Evolutionary conservation across 2,888 invertebrate genomes (phyloP).

Genomic region (Acrobasis suavella): DNA sequence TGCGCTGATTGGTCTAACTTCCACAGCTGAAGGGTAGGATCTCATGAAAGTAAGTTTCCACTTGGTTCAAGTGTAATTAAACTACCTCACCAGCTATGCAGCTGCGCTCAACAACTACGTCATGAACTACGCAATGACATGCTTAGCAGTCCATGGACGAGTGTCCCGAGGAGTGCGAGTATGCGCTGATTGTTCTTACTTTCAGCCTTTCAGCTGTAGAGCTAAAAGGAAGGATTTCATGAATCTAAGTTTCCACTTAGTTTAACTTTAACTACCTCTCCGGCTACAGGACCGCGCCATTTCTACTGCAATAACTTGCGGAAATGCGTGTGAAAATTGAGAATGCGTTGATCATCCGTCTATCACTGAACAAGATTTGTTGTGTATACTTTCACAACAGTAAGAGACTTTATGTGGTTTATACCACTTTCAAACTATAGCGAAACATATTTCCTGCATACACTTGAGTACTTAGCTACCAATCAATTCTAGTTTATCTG

Average conservation of each 20-base stretch:
- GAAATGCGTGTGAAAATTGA: too few relatives aligned
- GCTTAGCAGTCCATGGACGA: constrained; percentile 81
- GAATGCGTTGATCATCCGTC: too few relatives aligned
- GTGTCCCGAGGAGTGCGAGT: constrained; percentile 88
- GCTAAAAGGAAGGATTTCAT: constrained; percentile 90
- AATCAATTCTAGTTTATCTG: constrained; percentile 29
- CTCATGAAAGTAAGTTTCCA: constrained; percentile 86
- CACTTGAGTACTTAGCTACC: background rate
- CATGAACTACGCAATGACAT: constrained; percentile 87
- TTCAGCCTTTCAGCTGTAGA: constrained; percentile 90
- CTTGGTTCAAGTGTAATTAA: too few relatives aligned
- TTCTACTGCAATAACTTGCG: constrained; percentile 87
- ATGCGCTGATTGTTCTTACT: constrained; percentile 89
- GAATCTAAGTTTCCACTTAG: constrained; percentile 81
- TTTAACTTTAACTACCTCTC: too few relatives aligned
- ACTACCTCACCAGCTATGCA: too few relatives aligned
- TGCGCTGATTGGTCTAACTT: constrained; percentile 89
- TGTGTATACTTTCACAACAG: too few relatives aligned
- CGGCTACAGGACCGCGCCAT: constrained; percentile 90
- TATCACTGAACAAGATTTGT: too few relatives aligned
- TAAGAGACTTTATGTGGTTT: too few relatives aligned
- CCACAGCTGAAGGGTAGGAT: constrained; percentile 89
- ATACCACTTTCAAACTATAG: too few relatives aligned
- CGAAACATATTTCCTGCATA: too few relatives aligned
- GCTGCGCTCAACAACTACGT: constrained; percentile 90